Evolutionary conservation across 2,888 invertebrate genomes (phyloP).

Genomic region (Empis stercorea): DNA sequence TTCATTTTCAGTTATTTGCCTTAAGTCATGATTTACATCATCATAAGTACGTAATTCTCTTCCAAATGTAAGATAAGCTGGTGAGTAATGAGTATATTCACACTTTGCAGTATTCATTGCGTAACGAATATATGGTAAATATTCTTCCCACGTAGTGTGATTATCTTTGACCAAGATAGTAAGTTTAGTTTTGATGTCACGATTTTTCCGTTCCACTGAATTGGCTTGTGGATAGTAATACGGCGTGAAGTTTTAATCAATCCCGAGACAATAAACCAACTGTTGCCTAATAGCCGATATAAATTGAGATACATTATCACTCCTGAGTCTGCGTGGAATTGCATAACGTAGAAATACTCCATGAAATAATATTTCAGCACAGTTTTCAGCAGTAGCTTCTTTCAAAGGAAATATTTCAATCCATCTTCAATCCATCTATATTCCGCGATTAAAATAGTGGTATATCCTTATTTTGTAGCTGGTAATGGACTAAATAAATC

Average conservation of each 20-base stretch:
- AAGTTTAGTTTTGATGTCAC: constrained; percentile 13
- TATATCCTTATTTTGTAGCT: not conserved
- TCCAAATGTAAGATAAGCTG: constrained; percentile 24
- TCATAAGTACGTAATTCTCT: constrained; percentile 21
- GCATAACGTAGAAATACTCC: constrained; percentile 23
- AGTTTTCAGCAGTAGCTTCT: constrained; percentile 18
- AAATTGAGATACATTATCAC: constrained; percentile 26
- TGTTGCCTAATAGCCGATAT: constrained; percentile 25
- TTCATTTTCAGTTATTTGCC: constrained; percentile 15
- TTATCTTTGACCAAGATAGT: constrained; percentile 9
- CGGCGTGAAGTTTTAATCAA: constrained; percentile 3
- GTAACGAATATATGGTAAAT: constrained; percentile 24
- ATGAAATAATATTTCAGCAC: constrained; percentile 16
- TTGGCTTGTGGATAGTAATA: constrained; percentile 14
- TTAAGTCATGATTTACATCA: constrained; percentile 18
- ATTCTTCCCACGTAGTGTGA: constrained; percentile 3
- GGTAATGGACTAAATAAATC: constrained; percentile 12
- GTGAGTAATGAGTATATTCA: constrained; percentile 18
- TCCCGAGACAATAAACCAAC: constrained; percentile 8
- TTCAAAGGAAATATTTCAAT: constrained; percentile 20
- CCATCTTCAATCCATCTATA: constrained; percentile 15
- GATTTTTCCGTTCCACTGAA: constrained; percentile 12
- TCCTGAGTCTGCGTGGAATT: constrained; percentile 17
- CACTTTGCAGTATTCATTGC: constrained; percentile 24
- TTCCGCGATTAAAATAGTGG: constrained; percentile 12